Conservation (phyloP, 2,113 vertebrate species). For the Periophthalmodon schlosseri region DNA sequence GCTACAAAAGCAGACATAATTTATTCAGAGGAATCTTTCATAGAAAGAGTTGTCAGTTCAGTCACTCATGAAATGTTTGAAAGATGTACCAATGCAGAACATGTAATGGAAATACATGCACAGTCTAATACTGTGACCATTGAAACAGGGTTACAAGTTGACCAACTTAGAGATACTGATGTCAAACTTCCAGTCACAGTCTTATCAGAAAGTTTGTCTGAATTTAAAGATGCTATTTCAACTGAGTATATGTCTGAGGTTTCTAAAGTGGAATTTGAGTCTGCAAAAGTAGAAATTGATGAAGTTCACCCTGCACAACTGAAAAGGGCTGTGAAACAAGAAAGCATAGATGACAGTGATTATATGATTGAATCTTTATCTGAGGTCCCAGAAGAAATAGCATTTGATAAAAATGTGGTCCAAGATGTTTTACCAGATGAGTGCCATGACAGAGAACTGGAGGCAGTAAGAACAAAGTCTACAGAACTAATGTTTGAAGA, state of each 20-base stretch:
- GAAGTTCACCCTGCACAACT: conserved; percentile 30
- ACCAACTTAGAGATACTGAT: conserved; percentile 41
- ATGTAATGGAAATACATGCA: conserved; percentile 23
- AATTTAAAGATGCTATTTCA: conserved; percentile 44
- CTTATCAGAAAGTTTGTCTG: conserved; percentile 46
- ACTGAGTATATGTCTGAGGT: conserved; percentile 49
- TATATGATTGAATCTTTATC: not conserved
- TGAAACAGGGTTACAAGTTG: conserved; percentile 36
- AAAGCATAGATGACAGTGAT: conserved; percentile 16
- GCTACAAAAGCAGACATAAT: conserved; percentile 36
- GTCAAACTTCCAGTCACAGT: conserved; percentile 24
- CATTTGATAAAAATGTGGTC: conserved; percentile 1
- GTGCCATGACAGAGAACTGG: conserved; percentile 10
- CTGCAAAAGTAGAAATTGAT: conserved; percentile 35
- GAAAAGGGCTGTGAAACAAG: conserved; percentile 15
- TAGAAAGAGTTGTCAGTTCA: conserved; percentile 43
- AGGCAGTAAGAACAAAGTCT: conserved; percentile 3
- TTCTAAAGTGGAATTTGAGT: conserved; percentile 25
- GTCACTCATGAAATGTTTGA: conserved; percentile 41
- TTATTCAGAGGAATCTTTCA: conserved; percentile 29
- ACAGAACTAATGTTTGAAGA: conserved; percentile 15
- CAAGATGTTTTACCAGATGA: not conserved
- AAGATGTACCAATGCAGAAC: conserved; percentile 36
- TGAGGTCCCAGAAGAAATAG: conserved; percentile 17
- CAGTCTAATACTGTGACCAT: conserved; percentile 45